Evolutionary conservation across 2,797 vertebrate genomes (phyloP).

Genomic region (Lophura swinhoii): DNA sequence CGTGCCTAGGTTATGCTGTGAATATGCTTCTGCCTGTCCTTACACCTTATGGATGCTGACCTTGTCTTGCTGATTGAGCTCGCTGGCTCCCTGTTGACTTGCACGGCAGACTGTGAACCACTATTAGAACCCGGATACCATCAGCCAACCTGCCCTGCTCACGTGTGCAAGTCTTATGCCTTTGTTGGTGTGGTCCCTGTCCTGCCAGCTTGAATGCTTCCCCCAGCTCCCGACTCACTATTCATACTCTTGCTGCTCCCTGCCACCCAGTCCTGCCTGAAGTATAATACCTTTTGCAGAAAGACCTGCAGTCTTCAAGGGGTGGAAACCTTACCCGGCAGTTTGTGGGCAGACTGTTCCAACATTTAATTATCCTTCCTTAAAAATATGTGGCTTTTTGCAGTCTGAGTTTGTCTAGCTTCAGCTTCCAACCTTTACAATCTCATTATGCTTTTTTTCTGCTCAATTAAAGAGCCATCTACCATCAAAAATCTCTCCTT

Average conservation of each 20-base stretch:
- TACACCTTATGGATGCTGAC: not conserved
- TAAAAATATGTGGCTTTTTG: not conserved
- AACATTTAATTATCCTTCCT: slow-evolving; percentile 32
- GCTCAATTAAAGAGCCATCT: slow-evolving; percentile 55
- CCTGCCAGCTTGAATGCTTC: not conserved
- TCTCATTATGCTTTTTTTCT: slow-evolving; percentile 55
- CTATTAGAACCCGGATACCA: not conserved
- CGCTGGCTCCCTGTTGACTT: not conserved
- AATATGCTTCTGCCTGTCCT: not conserved
- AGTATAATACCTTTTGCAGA: not conserved
- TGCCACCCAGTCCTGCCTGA: not conserved
- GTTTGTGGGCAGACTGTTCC: not conserved
- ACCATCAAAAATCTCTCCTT: slow-evolving; percentile 41
- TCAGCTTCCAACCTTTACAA: slow-evolving; percentile 19
- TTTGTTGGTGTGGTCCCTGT: not conserved
- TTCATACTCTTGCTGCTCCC: not conserved
- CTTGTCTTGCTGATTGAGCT: not conserved
- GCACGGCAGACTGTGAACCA: not conserved
- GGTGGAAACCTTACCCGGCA: not conserved
- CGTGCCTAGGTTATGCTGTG: not conserved
- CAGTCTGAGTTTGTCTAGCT: slow-evolving; percentile 39
- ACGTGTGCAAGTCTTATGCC: not conserved
- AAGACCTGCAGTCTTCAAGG: not conserved
- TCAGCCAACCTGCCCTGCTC: not conserved
- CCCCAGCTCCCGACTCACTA: not conserved